Percentiles rank a stretch among this genome's conserved stretches.
Conservation (phyloP, 2,113 vertebrate genomes). For the Etia nguti region DNA sequence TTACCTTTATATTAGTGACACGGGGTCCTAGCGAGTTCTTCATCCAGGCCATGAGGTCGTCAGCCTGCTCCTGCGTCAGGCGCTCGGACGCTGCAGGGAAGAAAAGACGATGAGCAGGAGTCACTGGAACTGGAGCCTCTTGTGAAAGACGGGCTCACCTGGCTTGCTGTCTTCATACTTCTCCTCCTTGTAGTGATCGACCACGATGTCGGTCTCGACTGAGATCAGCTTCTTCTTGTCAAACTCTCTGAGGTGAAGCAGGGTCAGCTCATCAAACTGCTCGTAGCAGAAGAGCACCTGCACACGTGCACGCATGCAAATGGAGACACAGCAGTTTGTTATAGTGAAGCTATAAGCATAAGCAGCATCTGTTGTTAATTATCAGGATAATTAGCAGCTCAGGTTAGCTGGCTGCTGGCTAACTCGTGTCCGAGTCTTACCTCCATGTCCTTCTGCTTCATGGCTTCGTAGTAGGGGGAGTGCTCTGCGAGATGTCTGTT, state of each 20-base stretch:
- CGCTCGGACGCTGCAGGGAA: conserved; percentile 72
- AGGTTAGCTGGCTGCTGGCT: neutral
- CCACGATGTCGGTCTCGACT: conserved; percentile 93
- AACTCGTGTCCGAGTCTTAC: conserved; percentile 54
- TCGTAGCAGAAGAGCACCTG: conserved; percentile 98
- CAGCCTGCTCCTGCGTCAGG: conserved; percentile 80
- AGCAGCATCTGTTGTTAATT: neutral
- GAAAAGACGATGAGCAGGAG: neutral
- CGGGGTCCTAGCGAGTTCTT: conserved; percentile 82
- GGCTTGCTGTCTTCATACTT: conserved; percentile 80
- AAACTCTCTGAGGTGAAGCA: conserved; percentile 91
- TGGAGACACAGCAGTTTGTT: neutral
- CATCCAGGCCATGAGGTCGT: conserved; percentile 94
- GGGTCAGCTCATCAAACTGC: conserved; percentile 94
- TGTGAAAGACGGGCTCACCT: conserved; percentile 62
- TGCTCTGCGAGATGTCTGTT: conserved; percentile 89
- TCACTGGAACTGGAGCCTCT: neutral
- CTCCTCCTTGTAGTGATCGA: conserved; percentile 97
- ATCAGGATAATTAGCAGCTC: neutral
- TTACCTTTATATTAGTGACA: conserved; percentile 86
- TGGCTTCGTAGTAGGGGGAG: conserved; percentile 93
- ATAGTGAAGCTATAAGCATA: neutral
- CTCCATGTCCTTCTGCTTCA: conserved; percentile 94
- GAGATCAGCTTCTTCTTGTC: conserved; percentile 96
- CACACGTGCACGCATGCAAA: neutral